Evolutionary conservation across 2,113 vertebrate genomes (phyloP).

Genomic region (Callipepla californica): DNA sequence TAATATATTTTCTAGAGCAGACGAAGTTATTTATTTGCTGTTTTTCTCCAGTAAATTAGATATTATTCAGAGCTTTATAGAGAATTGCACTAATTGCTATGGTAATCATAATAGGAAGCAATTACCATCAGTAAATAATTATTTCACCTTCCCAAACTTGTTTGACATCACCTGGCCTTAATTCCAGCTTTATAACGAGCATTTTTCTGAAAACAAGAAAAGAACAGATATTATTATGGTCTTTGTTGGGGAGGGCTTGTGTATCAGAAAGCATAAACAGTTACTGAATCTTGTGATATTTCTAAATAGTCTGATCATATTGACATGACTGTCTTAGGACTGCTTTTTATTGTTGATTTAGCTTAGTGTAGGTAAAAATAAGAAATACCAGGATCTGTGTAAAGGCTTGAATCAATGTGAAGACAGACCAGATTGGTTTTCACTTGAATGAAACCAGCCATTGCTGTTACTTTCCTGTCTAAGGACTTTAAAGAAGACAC

Average conservation of each 20-base stretch:
- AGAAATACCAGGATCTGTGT: neutral
- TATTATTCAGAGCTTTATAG: neutral
- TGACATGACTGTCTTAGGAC: neutral
- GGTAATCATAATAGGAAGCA: slow-evolving; percentile 23
- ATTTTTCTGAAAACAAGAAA: neutral
- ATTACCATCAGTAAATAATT: slow-evolving; percentile 38
- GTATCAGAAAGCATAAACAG: neutral
- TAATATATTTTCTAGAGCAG: slow-evolving; percentile 25
- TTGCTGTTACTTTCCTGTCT: neutral
- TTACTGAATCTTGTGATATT: neutral
- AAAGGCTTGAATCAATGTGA: neutral
- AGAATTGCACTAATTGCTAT: slow-evolving; percentile 47
- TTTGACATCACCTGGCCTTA: slow-evolving; percentile 14
- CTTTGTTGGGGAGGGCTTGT: neutral
- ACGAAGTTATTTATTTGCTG: slow-evolving; percentile 24
- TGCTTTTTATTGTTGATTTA: neutral
- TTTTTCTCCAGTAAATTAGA: slow-evolving; percentile 17
- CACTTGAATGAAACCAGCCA: neutral
- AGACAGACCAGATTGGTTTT: neutral
- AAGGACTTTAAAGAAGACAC: neutral
- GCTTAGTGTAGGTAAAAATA: neutral
- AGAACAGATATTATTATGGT: neutral
- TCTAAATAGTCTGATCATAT: neutral
- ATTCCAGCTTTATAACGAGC: neutral
- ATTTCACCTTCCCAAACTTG: slow-evolving; percentile 3